Percentiles rank a stretch among this genome's conserved stretches.
Conservation (phyloP, 2,888 invertebrate species). For the Oxycera nigricornis region DNA sequence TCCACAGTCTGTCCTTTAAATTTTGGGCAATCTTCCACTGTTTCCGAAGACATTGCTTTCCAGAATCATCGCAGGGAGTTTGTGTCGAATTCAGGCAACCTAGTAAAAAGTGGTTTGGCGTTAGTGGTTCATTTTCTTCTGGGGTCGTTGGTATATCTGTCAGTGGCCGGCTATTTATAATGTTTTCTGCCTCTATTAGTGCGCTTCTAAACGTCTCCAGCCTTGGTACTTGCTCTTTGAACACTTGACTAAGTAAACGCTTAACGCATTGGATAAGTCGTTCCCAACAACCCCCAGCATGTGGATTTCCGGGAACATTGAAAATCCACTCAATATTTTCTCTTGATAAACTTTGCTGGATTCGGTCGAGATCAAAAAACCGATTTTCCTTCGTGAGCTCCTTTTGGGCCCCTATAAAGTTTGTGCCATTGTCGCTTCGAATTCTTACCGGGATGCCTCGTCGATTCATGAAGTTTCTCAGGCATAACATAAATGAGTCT, state of each 20-base stretch:
- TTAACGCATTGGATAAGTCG: not conserved
- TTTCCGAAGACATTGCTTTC: too few species aligned
- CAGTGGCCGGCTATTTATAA: constrained; percentile 45
- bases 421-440: not conserved
- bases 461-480: constrained; percentile 40
- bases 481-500: constrained; percentile 43
- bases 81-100: not conserved
- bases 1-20: too few species aligned
- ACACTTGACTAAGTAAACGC: not conserved
- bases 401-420: not conserved
- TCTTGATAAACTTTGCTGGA: not conserved
- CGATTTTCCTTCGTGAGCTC: not conserved
- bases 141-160: not conserved
- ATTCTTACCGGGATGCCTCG: not conserved
- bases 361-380: not conserved
- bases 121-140: not conserved
- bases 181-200: constrained; percentile 1
- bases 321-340: not conserved
- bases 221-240: constrained; percentile 42
- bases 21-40: too few species aligned
- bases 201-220: constrained; percentile 42
- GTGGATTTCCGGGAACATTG: too few species aligned
- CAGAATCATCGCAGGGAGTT: too few species aligned
- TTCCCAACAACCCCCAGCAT: not conserved
- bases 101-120: not conserved